Evolutionary conservation across 2,797 vertebrate species (phyloP).

Genomic region (Acanthurus tractus): DNA sequence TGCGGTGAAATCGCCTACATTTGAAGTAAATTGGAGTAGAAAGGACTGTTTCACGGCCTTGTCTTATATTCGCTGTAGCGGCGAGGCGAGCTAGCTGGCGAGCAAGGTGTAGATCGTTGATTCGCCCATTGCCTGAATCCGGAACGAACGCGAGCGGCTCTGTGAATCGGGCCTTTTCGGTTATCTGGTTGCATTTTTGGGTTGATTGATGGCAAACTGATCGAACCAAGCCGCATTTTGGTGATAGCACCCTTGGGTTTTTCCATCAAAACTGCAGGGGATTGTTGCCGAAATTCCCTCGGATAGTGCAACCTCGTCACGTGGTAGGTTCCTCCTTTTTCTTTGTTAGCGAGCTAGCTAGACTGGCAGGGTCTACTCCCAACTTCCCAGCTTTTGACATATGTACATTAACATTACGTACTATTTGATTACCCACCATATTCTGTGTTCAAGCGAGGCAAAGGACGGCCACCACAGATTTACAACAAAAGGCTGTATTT

Average conservation of each 20-base stretch:
- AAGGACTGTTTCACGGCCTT: constrained; percentile 72
- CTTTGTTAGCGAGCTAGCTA: constrained; percentile 91
- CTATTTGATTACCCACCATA: neutral
- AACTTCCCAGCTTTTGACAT: constrained; percentile 67
- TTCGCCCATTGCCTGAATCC: constrained; percentile 86
- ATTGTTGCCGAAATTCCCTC: constrained; percentile 93
- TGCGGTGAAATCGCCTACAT: constrained; percentile 42
- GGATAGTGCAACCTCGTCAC: constrained; percentile 94
- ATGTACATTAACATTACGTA: constrained; percentile 33
- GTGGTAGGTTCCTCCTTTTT: constrained; percentile 96
- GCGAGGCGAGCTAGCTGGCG: constrained; percentile 78
- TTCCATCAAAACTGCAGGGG: constrained; percentile 89
- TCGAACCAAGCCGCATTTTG: constrained; percentile 46
- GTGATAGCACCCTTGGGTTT: constrained; percentile 64
- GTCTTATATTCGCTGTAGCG: constrained; percentile 69
- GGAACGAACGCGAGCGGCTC: constrained; percentile 81
- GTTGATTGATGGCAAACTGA: constrained; percentile 72
- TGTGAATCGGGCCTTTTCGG: constrained; percentile 56
- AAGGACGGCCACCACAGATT: neutral
- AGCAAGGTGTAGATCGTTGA: constrained; percentile 82
- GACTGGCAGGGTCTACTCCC: constrained; percentile 70
- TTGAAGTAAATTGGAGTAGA: constrained; percentile 51
- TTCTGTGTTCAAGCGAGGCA: neutral
- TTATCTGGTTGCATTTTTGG: constrained; percentile 53
- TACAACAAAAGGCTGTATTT: constrained; percentile 49